These are phyloP conservation scores for Hypomesus transpacificus DNA, from an alignment of 2,113 vertebrate genomes.

Conservation along the genomic window DNA sequence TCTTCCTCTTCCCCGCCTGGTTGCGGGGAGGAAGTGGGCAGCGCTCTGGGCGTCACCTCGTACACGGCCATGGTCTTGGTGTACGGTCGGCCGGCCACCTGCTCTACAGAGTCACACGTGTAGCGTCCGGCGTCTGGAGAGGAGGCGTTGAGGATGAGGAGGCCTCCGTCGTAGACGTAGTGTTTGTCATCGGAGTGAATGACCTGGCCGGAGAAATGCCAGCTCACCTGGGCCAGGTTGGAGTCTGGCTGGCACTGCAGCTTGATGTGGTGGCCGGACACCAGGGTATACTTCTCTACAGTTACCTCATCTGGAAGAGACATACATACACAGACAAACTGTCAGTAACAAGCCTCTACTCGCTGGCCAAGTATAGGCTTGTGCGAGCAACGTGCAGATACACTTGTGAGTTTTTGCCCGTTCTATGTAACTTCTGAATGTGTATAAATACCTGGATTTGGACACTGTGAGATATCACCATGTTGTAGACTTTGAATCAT, in stretches of 20 bases:
- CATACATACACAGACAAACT: background rate
- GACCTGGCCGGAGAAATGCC: conserved; percentile 53
- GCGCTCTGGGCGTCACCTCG: conserved; percentile 37
- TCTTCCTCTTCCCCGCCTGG: background rate
- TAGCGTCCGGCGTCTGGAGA: conserved; percentile 58
- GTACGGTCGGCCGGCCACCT: conserved; percentile 45
- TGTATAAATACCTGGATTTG: conserved; percentile 49
- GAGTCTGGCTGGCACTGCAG: conserved; percentile 63
- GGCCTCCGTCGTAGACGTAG: conserved; percentile 54
- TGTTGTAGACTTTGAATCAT: conserved; percentile 69
- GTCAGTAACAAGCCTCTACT: background rate
- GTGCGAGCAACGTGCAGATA: conserved; percentile 1
- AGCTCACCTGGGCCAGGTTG: conserved; percentile 63
- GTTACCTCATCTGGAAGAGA: conserved; percentile 45
- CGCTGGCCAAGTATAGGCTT: background rate
- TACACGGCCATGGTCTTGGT: conserved; percentile 48
- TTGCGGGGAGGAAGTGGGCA: too few species aligned
- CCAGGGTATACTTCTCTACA: conserved; percentile 38
- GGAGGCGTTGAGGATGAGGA: conserved; percentile 58
- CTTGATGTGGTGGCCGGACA: conserved; percentile 57
- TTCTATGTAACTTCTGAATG: background rate
- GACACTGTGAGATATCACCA: conserved; percentile 66
- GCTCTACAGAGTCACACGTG: conserved; percentile 60
- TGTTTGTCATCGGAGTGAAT: conserved; percentile 55
- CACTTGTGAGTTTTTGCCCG: conserved; percentile 4